These are phyloP conservation scores for Excalfactoria chinensis DNA, from an alignment of 2,113 vertebrate species.

Conservation along the genomic window DNA sequence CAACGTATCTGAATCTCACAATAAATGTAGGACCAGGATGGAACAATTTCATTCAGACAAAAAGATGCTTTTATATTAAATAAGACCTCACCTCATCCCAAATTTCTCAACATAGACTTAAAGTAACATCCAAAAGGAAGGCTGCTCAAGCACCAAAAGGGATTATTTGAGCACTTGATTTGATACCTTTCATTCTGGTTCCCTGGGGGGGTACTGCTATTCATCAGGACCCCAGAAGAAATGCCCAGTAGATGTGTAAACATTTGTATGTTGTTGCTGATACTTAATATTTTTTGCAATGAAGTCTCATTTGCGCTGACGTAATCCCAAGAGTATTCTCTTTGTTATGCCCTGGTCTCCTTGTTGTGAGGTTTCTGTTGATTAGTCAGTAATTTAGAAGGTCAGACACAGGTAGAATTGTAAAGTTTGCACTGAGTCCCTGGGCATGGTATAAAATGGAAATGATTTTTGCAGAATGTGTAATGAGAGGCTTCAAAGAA, in stretches of 20 bases:
- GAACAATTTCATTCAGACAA: background rate
- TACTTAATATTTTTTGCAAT: background rate
- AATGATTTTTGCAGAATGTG: background rate
- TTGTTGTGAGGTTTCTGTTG: background rate
- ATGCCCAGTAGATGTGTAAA: background rate
- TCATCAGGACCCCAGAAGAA: background rate
- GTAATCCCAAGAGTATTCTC: background rate
- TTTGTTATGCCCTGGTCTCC: background rate
- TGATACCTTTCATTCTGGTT: background rate
- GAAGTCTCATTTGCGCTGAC: background rate
- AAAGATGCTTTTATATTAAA: accelerated
- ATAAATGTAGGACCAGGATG: accelerated
- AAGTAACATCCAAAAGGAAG: background rate
- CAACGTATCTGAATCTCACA: background rate
- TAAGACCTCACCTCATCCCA: background rate
- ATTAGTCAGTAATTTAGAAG: background rate
- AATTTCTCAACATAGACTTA: accelerated
- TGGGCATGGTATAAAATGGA: accelerated
- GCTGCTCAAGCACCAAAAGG: background rate
- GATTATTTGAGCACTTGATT: background rate
- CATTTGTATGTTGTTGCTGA: background rate
- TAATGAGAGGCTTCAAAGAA: background rate
- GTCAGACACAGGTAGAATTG: background rate
- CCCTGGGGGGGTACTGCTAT: background rate
- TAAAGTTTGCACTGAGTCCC: background rate